Conservation (phyloP, 2,888 invertebrate species). For the Allygus modestus region DNA sequence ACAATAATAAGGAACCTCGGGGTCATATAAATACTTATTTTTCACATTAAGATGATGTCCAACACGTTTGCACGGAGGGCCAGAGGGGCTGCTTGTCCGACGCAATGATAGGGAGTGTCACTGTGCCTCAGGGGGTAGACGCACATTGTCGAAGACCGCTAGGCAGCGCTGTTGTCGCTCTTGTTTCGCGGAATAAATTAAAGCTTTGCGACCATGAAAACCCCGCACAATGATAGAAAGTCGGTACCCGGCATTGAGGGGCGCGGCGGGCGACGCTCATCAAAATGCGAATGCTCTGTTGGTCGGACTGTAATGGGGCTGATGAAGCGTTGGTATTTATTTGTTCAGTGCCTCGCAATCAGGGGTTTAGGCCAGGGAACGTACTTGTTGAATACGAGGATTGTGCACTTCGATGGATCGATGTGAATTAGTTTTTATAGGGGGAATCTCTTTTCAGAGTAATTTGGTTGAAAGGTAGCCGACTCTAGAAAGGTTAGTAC, state of each 20-base stretch:
- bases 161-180: conserved; percentile 31
- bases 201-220: conserved; percentile 35
- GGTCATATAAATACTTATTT: no score
- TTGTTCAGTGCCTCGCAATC: conserved; percentile 11
- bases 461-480: no score
- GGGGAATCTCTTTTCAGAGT: no score
- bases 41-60: background rate
- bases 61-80: background rate
- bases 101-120: conserved; percentile 32
- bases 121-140: background rate
- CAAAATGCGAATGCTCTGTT: conserved; percentile 46
- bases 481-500: no score
- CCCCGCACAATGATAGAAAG: background rate
- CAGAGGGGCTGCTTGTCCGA: background rate
- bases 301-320: background rate
- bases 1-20: no score
- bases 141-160: conserved; percentile 19
- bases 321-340: background rate
- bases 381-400: background rate
- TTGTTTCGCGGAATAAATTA: conserved; percentile 52
- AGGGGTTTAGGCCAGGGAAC: background rate
- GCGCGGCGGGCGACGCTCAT: conserved; percentile 52
- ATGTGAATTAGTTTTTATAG: no score
- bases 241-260: background rate
- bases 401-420: no score